Conservation (phyloP, 2,113 vertebrate genomes). For the Rafetus swinhoei region DNA sequence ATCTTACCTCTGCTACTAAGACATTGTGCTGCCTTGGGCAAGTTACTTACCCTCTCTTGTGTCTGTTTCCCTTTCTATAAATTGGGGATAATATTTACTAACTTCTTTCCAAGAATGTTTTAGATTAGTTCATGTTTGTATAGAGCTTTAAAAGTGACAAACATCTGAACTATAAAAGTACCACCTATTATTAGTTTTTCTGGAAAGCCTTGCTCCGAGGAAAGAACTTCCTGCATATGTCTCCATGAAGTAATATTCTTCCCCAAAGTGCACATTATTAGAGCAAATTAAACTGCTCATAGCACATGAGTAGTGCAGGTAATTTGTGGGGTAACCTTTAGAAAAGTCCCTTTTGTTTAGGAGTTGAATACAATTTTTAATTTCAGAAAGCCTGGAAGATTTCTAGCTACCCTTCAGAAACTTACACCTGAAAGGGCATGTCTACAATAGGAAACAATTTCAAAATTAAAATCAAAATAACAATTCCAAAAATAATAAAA, state of each 20-base stretch:
- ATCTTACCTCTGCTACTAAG: not conserved
- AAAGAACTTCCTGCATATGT: not conserved
- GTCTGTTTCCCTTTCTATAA: not conserved
- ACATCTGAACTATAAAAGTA: not conserved
- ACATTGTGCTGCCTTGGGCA: not conserved
- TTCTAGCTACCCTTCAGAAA: not conserved
- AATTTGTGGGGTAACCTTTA: not conserved
- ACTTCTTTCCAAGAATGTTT: not conserved
- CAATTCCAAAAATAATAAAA: too few relatives aligned
- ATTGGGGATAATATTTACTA: not conserved
- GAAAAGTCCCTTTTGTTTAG: not conserved
- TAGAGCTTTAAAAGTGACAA: not conserved
- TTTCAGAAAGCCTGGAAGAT: not conserved
- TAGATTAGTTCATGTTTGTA: not conserved
- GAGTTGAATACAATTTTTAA: constrained; percentile 2
- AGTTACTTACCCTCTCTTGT: not conserved
- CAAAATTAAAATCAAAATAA: too few relatives aligned
- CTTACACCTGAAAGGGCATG: not conserved
- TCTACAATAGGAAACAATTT: too few relatives aligned
- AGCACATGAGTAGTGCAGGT: not conserved
- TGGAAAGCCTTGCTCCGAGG: not conserved
- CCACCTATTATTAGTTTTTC: not conserved
- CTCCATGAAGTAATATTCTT: not conserved
- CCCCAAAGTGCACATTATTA: not conserved
- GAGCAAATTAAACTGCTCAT: not conserved